phyloP scores from a whole-genome alignment of 1,140 invertebrate species.

The Brachionus manjavacas region DNA sequence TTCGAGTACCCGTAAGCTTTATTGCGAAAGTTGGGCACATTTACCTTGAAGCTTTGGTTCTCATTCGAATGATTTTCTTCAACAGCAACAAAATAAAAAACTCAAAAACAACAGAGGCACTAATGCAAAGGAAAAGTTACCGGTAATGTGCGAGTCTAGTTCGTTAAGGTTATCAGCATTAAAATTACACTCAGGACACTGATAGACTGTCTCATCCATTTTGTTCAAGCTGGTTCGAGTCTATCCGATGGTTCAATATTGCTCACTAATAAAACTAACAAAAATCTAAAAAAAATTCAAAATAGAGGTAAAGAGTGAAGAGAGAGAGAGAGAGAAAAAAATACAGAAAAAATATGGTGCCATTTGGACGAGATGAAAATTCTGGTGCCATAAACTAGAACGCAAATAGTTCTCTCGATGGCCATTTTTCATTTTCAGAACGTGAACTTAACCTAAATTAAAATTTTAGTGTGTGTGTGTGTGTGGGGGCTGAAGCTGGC shows the following conservation, averaged over 20 bases:
- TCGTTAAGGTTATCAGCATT: slow-evolving; percentile 30
- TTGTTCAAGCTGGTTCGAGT: background rate
- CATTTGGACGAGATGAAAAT: background rate
- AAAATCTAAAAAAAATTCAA: background rate
- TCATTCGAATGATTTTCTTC: slow-evolving; percentile 29
- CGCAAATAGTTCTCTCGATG: background rate
- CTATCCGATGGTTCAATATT: background rate
- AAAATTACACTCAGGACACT: slow-evolving; percentile 42
- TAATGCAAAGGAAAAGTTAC: background rate
- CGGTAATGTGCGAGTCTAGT: slow-evolving; percentile 16
- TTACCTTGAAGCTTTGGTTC: background rate
- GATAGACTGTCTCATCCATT: slow-evolving; percentile 38
- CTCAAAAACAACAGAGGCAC: background rate
- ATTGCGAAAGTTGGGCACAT: background rate
- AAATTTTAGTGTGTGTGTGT: background rate
- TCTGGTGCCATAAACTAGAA: slow-evolving; percentile 22
- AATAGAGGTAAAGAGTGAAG: too few relatives aligned
- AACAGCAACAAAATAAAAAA: background rate
- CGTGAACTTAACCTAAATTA: slow-evolving; percentile 40
- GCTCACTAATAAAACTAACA: background rate
- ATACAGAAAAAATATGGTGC: background rate
- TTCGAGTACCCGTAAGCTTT: slow-evolving; percentile 8
- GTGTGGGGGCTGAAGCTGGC: background rate
- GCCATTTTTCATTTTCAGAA: slow-evolving; percentile 14
- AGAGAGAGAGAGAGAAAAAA: background rate